Evolutionary conservation across 2,797 vertebrate species (phyloP).

Genomic region (Trichosurus vulpecula): DNA sequence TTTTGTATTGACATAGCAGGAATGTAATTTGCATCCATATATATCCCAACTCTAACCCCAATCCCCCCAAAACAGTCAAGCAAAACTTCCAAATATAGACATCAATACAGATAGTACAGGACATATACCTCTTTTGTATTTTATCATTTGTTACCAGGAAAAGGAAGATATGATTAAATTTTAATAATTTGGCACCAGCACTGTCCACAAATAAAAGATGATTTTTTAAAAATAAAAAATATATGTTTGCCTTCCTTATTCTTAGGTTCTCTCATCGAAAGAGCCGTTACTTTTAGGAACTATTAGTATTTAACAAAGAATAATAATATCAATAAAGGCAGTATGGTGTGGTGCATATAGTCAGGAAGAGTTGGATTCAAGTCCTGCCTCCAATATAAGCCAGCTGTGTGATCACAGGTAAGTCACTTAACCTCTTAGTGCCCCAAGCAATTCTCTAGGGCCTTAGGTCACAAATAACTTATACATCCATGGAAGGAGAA

Average conservation of each 20-base stretch:
- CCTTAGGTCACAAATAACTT: background rate
- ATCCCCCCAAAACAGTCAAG: background rate
- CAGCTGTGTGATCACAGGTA: background rate
- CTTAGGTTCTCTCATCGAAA: slow-evolving; percentile 27
- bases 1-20: background rate
- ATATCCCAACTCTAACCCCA: background rate
- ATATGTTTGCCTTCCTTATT: background rate
- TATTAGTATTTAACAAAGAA: background rate
- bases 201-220: background rate
- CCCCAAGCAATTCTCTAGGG: background rate
- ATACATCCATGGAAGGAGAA: background rate
- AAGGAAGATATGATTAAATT: background rate
- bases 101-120: background rate
- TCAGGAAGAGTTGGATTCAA: background rate
- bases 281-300: background rate
- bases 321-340: slow-evolving; percentile 9
- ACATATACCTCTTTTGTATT: background rate
- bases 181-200: background rate
- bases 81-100: background rate
- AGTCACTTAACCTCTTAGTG: background rate
- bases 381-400: background rate
- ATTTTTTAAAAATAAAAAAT: background rate
- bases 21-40: background rate
- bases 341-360: background rate
- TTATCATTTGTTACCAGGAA: background rate